phyloP scores from a whole-genome alignment of 1,140 invertebrate species.

The Ladona fulva region DNA sequence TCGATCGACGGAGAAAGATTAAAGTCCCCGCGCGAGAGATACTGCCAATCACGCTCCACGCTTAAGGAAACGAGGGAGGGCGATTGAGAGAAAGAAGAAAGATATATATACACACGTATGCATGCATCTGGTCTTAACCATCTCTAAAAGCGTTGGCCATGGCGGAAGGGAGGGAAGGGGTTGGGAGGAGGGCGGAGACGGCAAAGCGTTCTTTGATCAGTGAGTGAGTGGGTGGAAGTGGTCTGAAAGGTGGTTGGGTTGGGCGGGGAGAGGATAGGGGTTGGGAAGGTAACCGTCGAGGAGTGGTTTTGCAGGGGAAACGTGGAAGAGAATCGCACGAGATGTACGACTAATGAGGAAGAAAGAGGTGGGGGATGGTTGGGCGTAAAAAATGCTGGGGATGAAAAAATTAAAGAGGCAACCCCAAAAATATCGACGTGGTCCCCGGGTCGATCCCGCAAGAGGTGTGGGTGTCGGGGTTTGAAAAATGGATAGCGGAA shows the following conservation, averaged over 20 bases:
- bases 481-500: no score
- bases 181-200: background rate
- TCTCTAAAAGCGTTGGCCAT: background rate
- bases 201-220: background rate
- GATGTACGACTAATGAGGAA: conserved; percentile 1
- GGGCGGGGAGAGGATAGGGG: background rate
- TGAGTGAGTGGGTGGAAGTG: background rate
- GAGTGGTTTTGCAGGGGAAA: no score
- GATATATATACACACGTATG: background rate
- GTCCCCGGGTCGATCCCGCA: no score
- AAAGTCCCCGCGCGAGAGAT: background rate
- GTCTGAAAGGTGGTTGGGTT: background rate
- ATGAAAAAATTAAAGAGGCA: background rate
- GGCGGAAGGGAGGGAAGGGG: background rate
- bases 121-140: conserved; percentile 8
- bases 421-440: no score
- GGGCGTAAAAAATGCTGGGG: background rate
- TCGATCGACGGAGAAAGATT: background rate
- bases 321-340: no score
- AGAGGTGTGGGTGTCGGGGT: no score
- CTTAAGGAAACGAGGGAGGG: background rate
- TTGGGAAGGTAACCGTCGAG: no score
- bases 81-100: no score
- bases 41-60: background rate
- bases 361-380: background rate